Conservation (phyloP, 2,113 vertebrate genomes). For the Antechinus flavipes region DNA sequence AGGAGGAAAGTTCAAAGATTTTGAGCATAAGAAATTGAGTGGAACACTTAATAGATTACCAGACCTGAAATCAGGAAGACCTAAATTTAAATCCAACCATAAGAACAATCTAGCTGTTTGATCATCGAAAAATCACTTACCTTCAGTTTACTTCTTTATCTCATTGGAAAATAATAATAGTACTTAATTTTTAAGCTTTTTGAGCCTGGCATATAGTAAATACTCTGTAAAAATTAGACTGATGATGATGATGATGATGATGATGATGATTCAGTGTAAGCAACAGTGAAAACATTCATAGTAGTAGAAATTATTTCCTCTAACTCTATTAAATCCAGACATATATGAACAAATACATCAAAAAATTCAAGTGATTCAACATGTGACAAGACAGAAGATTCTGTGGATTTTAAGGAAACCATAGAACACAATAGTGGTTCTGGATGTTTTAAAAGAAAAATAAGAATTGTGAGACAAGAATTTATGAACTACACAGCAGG, state of each 20-base stretch:
- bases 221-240: not conserved
- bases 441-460: not conserved
- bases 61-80: not conserved
- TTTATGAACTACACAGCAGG: not conserved
- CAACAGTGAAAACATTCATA: not conserved
- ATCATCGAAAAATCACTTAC: not conserved
- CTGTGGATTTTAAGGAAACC: not conserved
- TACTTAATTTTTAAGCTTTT: not conserved
- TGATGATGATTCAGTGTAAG: not conserved
- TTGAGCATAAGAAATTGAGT: not conserved
- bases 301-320: not conserved
- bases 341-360: not conserved
- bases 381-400: not conserved
- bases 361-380: not conserved
- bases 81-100: not conserved
- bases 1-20: not conserved
- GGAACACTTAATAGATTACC: not conserved
- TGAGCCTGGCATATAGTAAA: not conserved
- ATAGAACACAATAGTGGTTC: not conserved
- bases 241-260: not conserved
- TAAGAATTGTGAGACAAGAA: not conserved
- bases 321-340: not conserved
- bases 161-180: not conserved
- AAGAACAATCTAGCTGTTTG: not conserved
- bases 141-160: not conserved